Conservation (phyloP, 2,888 invertebrate genomes). For the Stratiomys singularior region DNA sequence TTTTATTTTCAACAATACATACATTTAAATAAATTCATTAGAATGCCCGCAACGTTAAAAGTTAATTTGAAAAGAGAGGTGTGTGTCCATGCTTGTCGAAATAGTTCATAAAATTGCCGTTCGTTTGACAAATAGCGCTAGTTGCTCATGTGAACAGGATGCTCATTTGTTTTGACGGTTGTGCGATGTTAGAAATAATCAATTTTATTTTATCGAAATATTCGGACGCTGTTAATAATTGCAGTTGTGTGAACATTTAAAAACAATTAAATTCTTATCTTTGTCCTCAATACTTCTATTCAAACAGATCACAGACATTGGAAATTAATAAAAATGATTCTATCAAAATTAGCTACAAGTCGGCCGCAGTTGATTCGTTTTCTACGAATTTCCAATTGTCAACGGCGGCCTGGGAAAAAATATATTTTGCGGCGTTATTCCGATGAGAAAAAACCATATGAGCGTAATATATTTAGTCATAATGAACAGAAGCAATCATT, state of each 20-base stretch:
- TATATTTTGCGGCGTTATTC: background rate
- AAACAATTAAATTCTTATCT: too few species aligned
- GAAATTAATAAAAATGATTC: slow-evolving; percentile 1
- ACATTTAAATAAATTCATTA: background rate
- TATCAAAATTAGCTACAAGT: background rate
- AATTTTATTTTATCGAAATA: too few species aligned
- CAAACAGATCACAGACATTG: too few species aligned
- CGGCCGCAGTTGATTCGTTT: background rate
- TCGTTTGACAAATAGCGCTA: background rate
- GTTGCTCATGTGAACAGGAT: background rate
- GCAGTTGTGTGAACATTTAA: too few species aligned
- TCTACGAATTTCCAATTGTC: too few species aligned
- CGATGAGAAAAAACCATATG: background rate
- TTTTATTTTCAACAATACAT: too few species aligned
- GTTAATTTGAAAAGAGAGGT: background rate
- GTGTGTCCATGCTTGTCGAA: background rate
- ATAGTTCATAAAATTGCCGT: background rate
- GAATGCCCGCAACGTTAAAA: background rate
- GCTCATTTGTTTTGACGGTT: slow-evolving; percentile 5
- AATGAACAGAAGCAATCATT: slow-evolving; percentile 64
- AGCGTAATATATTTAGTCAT: background rate
- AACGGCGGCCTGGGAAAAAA: background rate
- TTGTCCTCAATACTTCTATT: too few species aligned
- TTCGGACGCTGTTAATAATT: too few species aligned
- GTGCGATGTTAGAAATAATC: background rate